These are phyloP conservation scores for Cloeon dipterum DNA, from an alignment of 2,888 invertebrate genomes.

Conservation along the genomic window DNA sequence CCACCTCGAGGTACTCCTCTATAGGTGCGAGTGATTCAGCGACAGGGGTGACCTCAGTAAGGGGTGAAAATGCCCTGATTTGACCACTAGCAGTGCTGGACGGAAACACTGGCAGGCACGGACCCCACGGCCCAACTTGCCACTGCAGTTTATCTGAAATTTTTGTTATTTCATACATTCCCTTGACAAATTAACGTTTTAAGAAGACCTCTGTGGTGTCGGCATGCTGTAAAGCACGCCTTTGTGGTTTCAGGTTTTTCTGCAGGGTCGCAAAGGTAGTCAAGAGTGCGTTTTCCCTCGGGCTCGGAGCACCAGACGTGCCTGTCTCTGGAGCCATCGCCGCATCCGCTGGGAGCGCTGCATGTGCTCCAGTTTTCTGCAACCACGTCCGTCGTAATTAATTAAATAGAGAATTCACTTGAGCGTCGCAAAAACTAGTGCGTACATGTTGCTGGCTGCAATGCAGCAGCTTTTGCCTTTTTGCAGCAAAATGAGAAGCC, in stretches of 20 bases:
- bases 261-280: constrained; percentile 10
- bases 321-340: constrained; percentile 12
- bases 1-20: neutral
- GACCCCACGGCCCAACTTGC: constrained; percentile 14
- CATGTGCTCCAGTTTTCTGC: neutral
- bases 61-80: neutral
- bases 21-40: neutral
- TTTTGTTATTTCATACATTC: too few relatives aligned
- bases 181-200: too few relatives aligned
- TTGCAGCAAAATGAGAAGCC: too few relatives aligned
- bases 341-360: constrained; percentile 9
- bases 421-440: too few relatives aligned
- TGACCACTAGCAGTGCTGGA: constrained; percentile 8
- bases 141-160: constrained; percentile 14
- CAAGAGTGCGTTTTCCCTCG: constrained; percentile 10
- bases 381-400: too few relatives aligned
- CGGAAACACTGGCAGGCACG: constrained; percentile 10
- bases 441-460: too few relatives aligned
- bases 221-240: constrained; percentile 13
- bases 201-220: constrained; percentile 12
- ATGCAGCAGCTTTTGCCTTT: too few relatives aligned
- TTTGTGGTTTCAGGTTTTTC: constrained; percentile 11
- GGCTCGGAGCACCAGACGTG: constrained; percentile 13
- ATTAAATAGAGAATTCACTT: too few relatives aligned
- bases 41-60: neutral